A percentile compares a stretch with the other conserved stretches of the same genome.
Evolutionary conservation across 2,113 vertebrate species (phyloP).

Genomic region (Thunnus maccoyii): DNA sequence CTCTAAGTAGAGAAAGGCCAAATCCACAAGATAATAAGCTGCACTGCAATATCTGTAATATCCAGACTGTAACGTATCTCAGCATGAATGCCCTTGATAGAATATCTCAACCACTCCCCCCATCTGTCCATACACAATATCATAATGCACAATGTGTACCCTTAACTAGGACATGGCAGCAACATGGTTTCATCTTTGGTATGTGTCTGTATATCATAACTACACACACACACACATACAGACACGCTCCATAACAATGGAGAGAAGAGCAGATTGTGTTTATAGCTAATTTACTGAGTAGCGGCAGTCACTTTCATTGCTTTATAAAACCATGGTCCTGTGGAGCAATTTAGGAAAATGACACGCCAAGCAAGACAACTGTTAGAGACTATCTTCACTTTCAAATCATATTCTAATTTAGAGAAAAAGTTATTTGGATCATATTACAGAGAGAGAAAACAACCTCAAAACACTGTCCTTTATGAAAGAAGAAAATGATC

Average conservation of each 20-base stretch:
- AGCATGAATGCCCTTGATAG: constrained; percentile 73
- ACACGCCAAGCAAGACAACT: constrained; percentile 42
- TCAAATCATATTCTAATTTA: constrained; percentile 69
- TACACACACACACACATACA: constrained; percentile 17
- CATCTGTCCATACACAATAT: constrained; percentile 69
- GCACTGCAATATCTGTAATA: constrained; percentile 47
- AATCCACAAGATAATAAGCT: constrained; percentile 51
- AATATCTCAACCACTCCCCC: constrained; percentile 71
- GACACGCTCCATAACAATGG: constrained; percentile 19
- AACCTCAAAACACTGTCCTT: constrained; percentile 39
- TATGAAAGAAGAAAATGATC: constrained; percentile 63
- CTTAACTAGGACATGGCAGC: constrained; percentile 65
- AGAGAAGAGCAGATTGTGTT: constrained; percentile 64
- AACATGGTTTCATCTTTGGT: constrained; percentile 52
- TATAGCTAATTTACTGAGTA: constrained; percentile 70
- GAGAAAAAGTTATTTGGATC: constrained; percentile 71
- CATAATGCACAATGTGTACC: constrained; percentile 49
- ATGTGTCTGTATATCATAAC: constrained; percentile 27
- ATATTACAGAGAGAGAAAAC: constrained; percentile 53
- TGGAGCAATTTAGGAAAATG: constrained; percentile 66
- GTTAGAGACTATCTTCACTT: constrained; percentile 65
- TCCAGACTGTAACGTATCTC: constrained; percentile 63
- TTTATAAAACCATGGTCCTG: constrained; percentile 65
- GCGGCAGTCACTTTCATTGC: constrained; percentile 58
- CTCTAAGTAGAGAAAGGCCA: constrained; percentile 3